Evolutionary conservation across 92 coral and sea anemone species (phyloP).

Genomic region (Parazoanthus swiftii): DNA sequence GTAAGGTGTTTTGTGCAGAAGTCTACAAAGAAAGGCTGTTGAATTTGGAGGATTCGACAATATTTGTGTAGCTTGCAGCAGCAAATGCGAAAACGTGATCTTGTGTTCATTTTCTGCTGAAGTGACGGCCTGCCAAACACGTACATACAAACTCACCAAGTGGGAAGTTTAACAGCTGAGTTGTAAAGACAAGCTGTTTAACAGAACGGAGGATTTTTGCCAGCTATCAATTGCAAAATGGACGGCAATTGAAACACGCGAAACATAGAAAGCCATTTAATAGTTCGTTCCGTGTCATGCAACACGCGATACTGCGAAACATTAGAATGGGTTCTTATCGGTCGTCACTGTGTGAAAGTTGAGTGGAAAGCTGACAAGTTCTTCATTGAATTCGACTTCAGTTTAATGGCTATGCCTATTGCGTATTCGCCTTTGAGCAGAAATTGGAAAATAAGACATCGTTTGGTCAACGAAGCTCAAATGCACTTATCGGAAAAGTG

Average conservation of each 20-base stretch:
- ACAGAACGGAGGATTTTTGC: background rate
- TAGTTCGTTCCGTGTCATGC: background rate
- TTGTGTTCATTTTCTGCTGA: background rate
- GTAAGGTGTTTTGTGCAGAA: background rate
- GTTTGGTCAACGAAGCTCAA: constrained; percentile 22
- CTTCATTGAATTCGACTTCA: background rate
- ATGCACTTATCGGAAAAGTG: background rate
- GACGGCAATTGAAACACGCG: constrained; percentile 5
- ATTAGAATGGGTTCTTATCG: constrained; percentile 18
- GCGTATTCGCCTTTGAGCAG: background rate
- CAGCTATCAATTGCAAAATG: background rate
- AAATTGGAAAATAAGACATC: constrained; percentile 31
- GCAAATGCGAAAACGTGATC: constrained; percentile 8
- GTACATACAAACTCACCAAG: background rate
- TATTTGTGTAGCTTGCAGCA: background rate
- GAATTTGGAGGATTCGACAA: background rate
- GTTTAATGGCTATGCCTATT: background rate
- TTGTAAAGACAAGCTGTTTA: background rate
- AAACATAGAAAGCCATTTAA: background rate
- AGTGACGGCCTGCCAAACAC: background rate
- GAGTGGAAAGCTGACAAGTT: background rate
- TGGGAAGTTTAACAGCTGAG: constrained; percentile 22
- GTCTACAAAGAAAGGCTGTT: background rate
- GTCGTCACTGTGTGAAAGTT: background rate
- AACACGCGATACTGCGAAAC: constrained; percentile 26